Evolutionary conservation across 2,113 vertebrate species (phyloP), one percentile per base, ranked within the genome.

Genomic region (Pterocles orientalis): DNA sequence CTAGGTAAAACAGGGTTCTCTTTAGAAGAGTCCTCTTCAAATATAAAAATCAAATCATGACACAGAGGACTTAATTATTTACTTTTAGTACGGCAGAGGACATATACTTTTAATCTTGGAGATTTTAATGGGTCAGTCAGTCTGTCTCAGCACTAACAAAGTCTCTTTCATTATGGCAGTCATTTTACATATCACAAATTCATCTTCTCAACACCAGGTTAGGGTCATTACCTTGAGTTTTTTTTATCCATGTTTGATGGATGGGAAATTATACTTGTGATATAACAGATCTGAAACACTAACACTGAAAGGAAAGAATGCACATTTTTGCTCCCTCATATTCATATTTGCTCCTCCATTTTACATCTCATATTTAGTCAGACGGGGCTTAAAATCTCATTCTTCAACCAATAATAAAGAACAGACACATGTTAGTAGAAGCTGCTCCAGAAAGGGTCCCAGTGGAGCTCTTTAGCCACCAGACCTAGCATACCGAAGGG

Each of bases 1-100:
- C 18, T 64, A 64, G 23, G 65, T 81, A 93, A 94, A 95, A 80
- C 13, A 9, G 18, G 23, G 10, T 26, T 92, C 18, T 17, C 77
- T 96, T 95, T 62, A 94, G 76, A 97, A 86, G 41, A 82, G 33
- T 57, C 43, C 71, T 47, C 41, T 95, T 89, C 21, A 86, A 95
- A 97, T 92, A 64, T 95, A 88, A 98, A 94, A 72, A 85, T 88
- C 56, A 93, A 72, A 79, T 86, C 65, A 90, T 39, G 54, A 57
- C 31, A 85, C n/a, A 94, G 66, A 86, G 14, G 82, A 54, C 64
- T 58, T 83, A 82, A 61, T 82, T 84, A 69, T 62, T 86, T 94
- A 77, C 39, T 89, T 97, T 92, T 43, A 90, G 62, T 72, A 39
- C 60, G 89, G 43, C 54, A 83, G n/a, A 86, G 18, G 17, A 90